Base-by-base conservation (phyloP, 2,888 invertebrate genomes). In the Pollenia angustigena region DNA sequence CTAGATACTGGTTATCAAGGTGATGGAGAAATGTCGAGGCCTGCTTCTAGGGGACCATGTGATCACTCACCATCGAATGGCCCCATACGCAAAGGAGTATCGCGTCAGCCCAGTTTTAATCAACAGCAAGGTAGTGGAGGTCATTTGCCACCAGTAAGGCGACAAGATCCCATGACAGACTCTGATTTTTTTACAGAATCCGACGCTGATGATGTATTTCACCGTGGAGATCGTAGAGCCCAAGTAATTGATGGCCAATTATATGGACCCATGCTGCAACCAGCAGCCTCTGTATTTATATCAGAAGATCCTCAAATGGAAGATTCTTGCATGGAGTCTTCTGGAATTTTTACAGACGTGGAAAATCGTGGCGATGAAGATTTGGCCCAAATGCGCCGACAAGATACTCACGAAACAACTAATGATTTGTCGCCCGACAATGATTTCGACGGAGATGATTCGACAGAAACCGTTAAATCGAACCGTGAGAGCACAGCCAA, bases 1-100 rank as follows among this genome's bases (percentile, higher is more conserved):
- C 94, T 98, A 89, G 98, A 98, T 93, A 97, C 96, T n/a, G 98
- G 98, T 58, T 98, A 98, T 93, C 98, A 98, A 94, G 98, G 98
- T 11, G 97, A 97, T 93, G 97, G 97, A 7, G 97, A 97, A 94
- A 97, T 97, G 95, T 97, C 97, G 40, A 94, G 97, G 85, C 97
- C 97, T 0, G 97, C 96, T 0, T 97, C 97, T 90, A 95, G 97
- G 88, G 93, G 93, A n/a, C 95, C 95, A 18, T 96, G 96, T 50
- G 97, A 97, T 91, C 96, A 96, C 91, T 96, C 96, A 6, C 95
- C 95, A 7, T 93, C 95, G 69, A 95, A 95, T 89, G 95, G 94
- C 14, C 94, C 95, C 78, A 89, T 90, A 48, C 89, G 89, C 14
- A 85, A 87, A 32, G 88, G 89, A 4, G 90, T 91, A 9, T 93